These are phyloP conservation scores for Pogonomyrmex californicus DNA, from an alignment of 1,140 invertebrate genomes.

Conservation along the genomic window DNA sequence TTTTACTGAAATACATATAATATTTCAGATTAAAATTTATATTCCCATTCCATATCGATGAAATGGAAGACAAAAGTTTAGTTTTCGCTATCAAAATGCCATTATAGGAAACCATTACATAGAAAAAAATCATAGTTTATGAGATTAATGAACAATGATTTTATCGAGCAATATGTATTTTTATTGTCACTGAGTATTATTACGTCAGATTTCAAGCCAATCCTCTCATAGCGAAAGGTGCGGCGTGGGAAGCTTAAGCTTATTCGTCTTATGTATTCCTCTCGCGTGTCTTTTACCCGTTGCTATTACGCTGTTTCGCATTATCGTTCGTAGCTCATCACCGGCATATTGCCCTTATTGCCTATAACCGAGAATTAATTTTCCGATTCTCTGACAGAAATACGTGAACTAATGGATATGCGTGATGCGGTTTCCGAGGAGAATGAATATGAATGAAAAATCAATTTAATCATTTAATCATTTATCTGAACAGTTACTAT, in stretches of 20 bases:
- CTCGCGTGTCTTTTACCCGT: constrained; percentile 47
- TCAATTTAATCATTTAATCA: not conserved
- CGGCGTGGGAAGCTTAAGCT: constrained; percentile 59
- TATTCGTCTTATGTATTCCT: constrained; percentile 23
- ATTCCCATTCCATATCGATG: not conserved
- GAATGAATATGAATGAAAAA: not conserved
- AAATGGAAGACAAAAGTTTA: constrained; percentile 8
- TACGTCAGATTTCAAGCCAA: constrained; percentile 40
- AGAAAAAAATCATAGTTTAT: not conserved
- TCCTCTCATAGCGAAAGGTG: constrained; percentile 56
- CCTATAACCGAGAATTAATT: constrained; percentile 24
- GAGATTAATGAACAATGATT: constrained; percentile 36
- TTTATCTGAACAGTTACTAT: not conserved
- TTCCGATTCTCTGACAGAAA: not conserved
- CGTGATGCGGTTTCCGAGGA: constrained; percentile 1
- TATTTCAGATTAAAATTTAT: constrained; percentile 35
- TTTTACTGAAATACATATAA: not conserved
- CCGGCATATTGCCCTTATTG: not conserved
- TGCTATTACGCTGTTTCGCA: constrained; percentile 30
- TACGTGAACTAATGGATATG: not conserved
- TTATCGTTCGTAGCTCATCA: constrained; percentile 34
- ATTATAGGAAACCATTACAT: not conserved
- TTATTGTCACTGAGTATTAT: constrained; percentile 47
- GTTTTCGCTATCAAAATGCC: not conserved
- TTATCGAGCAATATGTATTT: constrained; percentile 51